These are phyloP conservation scores for Tyria jacobaeae DNA, from an alignment of 2,888 invertebrate genomes.

Conservation along the genomic window DNA sequence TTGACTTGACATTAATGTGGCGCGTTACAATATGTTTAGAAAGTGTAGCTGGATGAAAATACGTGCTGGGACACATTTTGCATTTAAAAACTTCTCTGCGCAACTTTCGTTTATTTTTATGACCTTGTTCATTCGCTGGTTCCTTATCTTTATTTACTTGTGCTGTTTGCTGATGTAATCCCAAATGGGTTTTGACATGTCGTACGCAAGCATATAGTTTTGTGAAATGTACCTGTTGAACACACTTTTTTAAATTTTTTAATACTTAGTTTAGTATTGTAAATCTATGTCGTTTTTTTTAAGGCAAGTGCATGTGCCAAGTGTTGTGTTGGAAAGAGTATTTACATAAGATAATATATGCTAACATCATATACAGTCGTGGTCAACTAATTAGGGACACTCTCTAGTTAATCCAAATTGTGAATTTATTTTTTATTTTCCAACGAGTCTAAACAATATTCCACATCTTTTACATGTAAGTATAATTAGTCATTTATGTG, in stretches of 20 bases:
- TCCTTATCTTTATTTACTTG: constrained; percentile 23
- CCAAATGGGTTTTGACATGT: constrained; percentile 69
- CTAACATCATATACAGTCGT: no score
- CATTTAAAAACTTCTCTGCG: constrained; percentile 62
- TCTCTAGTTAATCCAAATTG: no score
- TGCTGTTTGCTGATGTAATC: constrained; percentile 29
- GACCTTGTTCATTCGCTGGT: constrained; percentile 28
- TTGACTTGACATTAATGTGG: constrained; percentile 66
- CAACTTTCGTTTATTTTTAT: constrained; percentile 21
- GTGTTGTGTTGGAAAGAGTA: no score
- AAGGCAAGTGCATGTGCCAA: no score
- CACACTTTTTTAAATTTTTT: background rate
- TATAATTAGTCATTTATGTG: no score
- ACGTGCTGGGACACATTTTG: constrained; percentile 74
- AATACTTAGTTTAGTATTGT: background rate
- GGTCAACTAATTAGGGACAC: no score
- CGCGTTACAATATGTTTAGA: constrained; percentile 75
- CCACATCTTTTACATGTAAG: no score
- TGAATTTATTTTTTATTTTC: no score
- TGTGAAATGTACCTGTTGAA: constrained; percentile 68
- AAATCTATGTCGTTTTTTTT: no score
- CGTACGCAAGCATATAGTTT: constrained; percentile 64
- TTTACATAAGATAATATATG: no score
- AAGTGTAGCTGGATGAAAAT: constrained; percentile 68
- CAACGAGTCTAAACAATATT: no score